Percentiles rank a stretch among this genome's conserved stretches.
Conservation (phyloP, 92 coral and sea anemone genomes). For the Palythoa caribaeorum region DNA sequence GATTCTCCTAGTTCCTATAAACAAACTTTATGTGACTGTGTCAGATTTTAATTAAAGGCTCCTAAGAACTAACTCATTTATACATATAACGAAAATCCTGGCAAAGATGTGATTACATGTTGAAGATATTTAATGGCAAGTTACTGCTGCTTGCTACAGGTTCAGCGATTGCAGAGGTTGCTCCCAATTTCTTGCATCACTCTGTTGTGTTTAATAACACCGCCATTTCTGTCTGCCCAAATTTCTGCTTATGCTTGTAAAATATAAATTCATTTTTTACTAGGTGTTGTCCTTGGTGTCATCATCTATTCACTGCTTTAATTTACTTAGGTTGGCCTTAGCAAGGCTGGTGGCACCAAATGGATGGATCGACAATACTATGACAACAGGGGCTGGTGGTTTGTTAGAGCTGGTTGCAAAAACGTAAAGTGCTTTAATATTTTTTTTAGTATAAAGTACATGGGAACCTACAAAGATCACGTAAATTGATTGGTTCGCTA, state of each 20-base stretch:
- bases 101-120: no score
- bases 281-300: no score
- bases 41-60: neutral
- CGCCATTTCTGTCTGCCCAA: no score
- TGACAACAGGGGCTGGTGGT: conserved; percentile 95
- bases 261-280: no score
- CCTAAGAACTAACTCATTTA: no score
- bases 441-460: neutral
- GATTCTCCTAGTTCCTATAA: neutral
- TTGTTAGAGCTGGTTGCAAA: conserved; percentile 84
- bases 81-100: no score
- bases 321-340: conserved; percentile 76
- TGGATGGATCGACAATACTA: conserved; percentile 95
- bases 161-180: no score
- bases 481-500: neutral
- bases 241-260: no score
- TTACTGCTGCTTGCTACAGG: no score
- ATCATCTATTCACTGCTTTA: neutral
- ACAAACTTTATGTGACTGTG: neutral
- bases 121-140: no score
- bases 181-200: no score
- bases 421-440: conserved; percentile 57
- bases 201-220: no score
- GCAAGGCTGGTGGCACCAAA: conserved; percentile 88
- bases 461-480: neutral